phyloP scores from a whole-genome alignment of 2,888 invertebrate genomes.

The Patella ulyssiponensis region DNA sequence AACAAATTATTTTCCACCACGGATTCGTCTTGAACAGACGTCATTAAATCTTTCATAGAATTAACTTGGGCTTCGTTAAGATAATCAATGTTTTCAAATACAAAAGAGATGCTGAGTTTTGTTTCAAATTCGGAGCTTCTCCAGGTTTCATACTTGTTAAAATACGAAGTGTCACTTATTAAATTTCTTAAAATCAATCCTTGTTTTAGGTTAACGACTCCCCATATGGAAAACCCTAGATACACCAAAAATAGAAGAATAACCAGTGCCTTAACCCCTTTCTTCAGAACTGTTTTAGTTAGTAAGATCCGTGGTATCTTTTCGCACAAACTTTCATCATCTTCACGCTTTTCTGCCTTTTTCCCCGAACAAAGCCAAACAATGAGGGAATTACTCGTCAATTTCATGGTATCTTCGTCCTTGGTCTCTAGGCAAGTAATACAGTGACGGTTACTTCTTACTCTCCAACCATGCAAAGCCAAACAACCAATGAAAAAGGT shows the following conservation, averaged over 20 bases:
- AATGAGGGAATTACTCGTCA: conserved; percentile 1
- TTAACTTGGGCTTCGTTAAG: neutral
- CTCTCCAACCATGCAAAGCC: conserved; percentile 50
- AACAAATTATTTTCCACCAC: neutral
- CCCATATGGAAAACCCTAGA: neutral
- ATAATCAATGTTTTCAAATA: conserved; percentile 37
- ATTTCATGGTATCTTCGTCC: conserved; percentile 37
- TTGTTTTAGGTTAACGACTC: neutral
- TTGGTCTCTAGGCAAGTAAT: conserved; percentile 37
- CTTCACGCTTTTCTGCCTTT: conserved; percentile 33
- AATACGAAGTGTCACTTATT: conserved; percentile 31
- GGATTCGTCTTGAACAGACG: neutral
- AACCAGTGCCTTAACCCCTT: neutral
- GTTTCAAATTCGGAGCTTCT: conserved; percentile 38
- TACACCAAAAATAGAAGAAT: neutral
- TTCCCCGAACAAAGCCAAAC: conserved; percentile 66
- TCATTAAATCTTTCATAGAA: neutral
- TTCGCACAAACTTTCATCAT: conserved; percentile 50
- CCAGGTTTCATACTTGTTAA: conserved; percentile 37
- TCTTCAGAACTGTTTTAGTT: conserved; percentile 38
- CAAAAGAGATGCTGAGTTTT: conserved; percentile 42
- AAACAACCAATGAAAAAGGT: conserved; percentile 53
- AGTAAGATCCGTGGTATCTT: conserved; percentile 42
- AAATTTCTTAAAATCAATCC: neutral
- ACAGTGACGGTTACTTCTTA: conserved; percentile 42